These are phyloP conservation scores for Coelinius sp. DNA, from an alignment of 2,888 invertebrate genomes.

Conservation along the genomic window DNA sequence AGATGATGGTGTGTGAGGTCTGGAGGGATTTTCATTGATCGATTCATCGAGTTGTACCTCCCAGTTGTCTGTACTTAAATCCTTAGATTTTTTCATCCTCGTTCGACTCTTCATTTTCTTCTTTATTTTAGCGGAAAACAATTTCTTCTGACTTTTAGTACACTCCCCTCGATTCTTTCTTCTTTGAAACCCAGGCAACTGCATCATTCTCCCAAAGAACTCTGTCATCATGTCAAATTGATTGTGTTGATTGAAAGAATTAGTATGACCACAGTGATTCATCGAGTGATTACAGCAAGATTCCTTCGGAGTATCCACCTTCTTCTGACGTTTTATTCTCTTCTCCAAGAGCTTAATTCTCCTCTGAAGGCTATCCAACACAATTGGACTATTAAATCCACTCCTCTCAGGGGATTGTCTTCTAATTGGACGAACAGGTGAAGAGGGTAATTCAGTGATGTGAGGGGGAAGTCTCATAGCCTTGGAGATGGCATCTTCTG, in stretches of 20 bases:
- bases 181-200: constrained; percentile 12
- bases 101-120: not conserved
- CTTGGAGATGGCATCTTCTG: constrained; percentile 55
- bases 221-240: constrained; percentile 42
- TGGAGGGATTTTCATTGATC: not conserved
- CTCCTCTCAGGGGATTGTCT: not conserved
- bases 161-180: not conserved
- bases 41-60: constrained; percentile 32
- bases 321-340: constrained; percentile 47
- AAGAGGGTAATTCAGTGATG: not conserved
- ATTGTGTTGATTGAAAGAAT: not conserved
- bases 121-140: not conserved
- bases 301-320: constrained; percentile 7
- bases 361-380: constrained; percentile 47
- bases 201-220: constrained; percentile 42
- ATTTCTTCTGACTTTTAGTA: not conserved
- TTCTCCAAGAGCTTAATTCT: constrained; percentile 49
- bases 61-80: constrained; percentile 25
- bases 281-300: constrained; percentile 32
- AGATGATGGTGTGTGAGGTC: not conserved
- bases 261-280: constrained; percentile 35
- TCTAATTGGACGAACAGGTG: not conserved
- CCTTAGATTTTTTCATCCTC: too few species aligned
- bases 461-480: constrained; percentile 53
- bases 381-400: not conserved